Percentiles rank a stretch among this genome's conserved stretches.
Evolutionary conservation across 2,113 vertebrate species (phyloP).

Genomic region (Pogona vitticeps): DNA sequence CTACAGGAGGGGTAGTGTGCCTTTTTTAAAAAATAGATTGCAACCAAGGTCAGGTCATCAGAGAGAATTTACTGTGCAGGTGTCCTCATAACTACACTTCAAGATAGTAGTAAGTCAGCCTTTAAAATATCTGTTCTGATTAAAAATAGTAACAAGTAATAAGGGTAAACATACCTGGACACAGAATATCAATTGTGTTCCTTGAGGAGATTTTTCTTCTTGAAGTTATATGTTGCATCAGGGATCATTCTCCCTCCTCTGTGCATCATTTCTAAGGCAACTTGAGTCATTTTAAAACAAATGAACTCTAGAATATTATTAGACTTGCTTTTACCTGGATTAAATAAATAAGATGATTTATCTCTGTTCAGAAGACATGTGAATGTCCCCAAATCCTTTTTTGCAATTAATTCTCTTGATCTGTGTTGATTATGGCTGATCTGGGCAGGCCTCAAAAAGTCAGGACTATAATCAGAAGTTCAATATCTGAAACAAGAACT

Average conservation of each 20-base stretch:
- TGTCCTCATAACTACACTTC: accelerated
- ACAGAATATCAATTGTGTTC: background rate
- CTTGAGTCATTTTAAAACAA: background rate
- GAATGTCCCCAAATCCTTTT: background rate
- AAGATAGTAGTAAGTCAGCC: too few species aligned
- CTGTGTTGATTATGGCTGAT: background rate
- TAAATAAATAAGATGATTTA: background rate
- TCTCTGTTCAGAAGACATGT: background rate
- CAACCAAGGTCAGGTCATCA: background rate
- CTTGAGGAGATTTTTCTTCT: too few species aligned
- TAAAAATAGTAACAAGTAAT: conserved; percentile 3
- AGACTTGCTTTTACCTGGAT: background rate
- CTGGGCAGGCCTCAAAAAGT: background rate
- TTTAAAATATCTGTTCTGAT: background rate
- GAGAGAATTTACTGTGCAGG: background rate
- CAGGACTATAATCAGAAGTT: background rate
- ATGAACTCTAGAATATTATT: background rate
- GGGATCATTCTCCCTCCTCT: background rate
- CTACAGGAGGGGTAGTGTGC: background rate
- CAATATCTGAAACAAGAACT: background rate
- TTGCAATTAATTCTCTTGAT: background rate
- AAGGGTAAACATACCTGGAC: background rate
- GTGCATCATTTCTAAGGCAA: background rate
- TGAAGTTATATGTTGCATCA: background rate
- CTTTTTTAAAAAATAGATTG: background rate